Percentiles rank a stretch among this genome's conserved stretches.
Conservation (phyloP, 2,113 vertebrate genomes). For the Ctenodactylus gundi region DNA sequence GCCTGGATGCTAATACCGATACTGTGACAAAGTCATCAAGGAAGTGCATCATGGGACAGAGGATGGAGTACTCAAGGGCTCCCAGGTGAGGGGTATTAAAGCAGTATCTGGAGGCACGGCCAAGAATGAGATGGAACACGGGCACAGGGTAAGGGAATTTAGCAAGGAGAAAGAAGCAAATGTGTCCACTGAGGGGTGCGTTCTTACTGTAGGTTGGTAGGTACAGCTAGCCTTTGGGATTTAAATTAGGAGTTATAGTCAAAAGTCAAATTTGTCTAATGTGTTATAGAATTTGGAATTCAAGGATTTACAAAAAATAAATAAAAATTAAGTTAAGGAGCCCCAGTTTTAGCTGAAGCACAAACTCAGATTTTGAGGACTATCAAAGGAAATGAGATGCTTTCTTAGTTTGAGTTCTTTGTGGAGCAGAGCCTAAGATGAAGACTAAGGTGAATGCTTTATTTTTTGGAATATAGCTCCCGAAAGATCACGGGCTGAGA, state of each 20-base stretch:
- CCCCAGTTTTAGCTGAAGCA: not conserved
- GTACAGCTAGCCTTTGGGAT: not conserved
- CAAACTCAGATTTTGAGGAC: not conserved
- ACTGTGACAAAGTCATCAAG: not conserved
- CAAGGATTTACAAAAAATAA: too few relatives aligned
- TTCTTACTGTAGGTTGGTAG: not conserved
- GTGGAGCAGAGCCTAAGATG: not conserved
- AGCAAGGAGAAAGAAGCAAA: not conserved
- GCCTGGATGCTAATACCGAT: too few relatives aligned
- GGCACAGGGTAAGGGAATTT: not conserved
- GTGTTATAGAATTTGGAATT: too few relatives aligned
- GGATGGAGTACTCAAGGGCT: not conserved
- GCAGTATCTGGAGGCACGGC: not conserved
- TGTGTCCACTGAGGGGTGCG: accelerated
- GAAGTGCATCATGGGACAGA: not conserved
- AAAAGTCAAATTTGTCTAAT: not conserved
- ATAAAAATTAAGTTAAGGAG: not conserved
- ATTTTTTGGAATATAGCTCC: not conserved
- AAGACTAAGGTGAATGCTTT: not conserved
- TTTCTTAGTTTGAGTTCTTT: not conserved
- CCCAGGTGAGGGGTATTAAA: not conserved
- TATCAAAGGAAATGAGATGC: not conserved
- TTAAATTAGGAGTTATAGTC: not conserved
- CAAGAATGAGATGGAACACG: not conserved
- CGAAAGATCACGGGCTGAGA: not conserved